These are phyloP conservation scores for Arctopsyche grandis DNA, from an alignment of 1,140 invertebrate species.

Conservation along the genomic window DNA sequence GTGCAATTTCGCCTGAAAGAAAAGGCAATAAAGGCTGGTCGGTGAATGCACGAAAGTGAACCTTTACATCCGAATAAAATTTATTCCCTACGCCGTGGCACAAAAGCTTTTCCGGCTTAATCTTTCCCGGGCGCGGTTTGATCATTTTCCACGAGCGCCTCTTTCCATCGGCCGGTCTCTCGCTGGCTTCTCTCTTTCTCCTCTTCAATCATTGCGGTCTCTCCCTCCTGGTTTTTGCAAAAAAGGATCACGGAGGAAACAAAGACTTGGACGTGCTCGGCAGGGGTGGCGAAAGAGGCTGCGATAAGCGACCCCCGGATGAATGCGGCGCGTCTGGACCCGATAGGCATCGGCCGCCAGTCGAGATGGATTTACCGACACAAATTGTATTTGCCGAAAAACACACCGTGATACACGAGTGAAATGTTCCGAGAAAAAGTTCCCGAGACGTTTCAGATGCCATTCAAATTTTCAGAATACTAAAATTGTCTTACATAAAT, in stretches of 20 bases:
- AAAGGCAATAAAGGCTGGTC: slow-evolving; percentile 1
- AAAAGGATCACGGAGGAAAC: background rate
- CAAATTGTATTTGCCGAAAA: too few species aligned
- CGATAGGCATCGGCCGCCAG: background rate
- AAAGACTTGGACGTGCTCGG: background rate
- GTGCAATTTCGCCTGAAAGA: background rate
- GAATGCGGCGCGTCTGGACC: background rate
- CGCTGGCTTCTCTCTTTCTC: too few species aligned
- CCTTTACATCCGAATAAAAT: slow-evolving; percentile 22
- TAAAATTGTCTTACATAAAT: too few species aligned
- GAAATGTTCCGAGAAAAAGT: too few species aligned
- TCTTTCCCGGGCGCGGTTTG: slow-evolving; percentile 16
- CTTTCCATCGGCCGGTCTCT: background rate
- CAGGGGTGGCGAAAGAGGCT: too few species aligned
- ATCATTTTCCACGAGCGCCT: slow-evolving; percentile 14
- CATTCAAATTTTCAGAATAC: too few species aligned
- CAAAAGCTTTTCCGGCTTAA: slow-evolving; percentile 3
- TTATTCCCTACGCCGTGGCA: slow-evolving; percentile 8
- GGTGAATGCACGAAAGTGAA: slow-evolving; percentile 20
- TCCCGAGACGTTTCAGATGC: too few species aligned
- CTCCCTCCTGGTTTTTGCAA: background rate
- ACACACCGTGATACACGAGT: too few species aligned
- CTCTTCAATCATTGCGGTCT: slow-evolving; percentile 18
- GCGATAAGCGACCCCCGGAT: background rate
- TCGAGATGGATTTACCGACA: background rate